phyloP scores from a whole-genome alignment of 2,888 invertebrate species.

The Selenia dentaria region DNA sequence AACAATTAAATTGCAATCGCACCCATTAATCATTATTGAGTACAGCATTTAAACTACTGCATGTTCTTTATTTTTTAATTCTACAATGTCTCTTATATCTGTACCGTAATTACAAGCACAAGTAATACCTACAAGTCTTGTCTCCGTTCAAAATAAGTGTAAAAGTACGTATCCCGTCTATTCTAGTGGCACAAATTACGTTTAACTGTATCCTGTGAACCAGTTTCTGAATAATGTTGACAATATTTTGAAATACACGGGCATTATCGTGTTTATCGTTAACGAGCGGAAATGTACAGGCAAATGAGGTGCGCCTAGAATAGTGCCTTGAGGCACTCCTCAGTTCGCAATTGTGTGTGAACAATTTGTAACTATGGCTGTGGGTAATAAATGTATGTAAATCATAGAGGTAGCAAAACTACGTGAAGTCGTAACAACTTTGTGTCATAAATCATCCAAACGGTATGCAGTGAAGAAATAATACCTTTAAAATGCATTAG shows the following conservation, averaged over 20 bases:
- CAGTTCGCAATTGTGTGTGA: slow-evolving; percentile 44
- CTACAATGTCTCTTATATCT: no score
- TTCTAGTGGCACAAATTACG: slow-evolving; percentile 64
- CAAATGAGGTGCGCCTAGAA: slow-evolving; percentile 59
- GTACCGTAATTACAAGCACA: no score
- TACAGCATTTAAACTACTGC: no score
- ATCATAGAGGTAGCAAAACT: slow-evolving; percentile 33
- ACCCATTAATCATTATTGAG: slow-evolving; percentile 50
- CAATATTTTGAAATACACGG: slow-evolving; percentile 67
- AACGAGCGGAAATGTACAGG: slow-evolving; percentile 69
- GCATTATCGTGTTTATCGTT: slow-evolving; percentile 69
- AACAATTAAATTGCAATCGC: slow-evolving; percentile 38
- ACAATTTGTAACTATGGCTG: slow-evolving; percentile 40
- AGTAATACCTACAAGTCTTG: no score
- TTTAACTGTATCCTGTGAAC: slow-evolving; percentile 68
- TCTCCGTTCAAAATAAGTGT: slow-evolving; percentile 37
- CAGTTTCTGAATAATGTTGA: slow-evolving; percentile 61
- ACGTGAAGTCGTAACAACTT: slow-evolving; percentile 35
- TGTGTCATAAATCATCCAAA: slow-evolving; percentile 29
- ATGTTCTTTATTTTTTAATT: no score
- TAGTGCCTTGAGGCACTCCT: slow-evolving; percentile 60
- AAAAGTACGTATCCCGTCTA: slow-evolving; percentile 45
- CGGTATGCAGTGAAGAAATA: slow-evolving; percentile 22
- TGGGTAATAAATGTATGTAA: slow-evolving; percentile 39
- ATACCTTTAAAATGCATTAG: slow-evolving; percentile 11